phyloP scores from a whole-genome alignment of 53 echinoderm and acorn worm genomes.

The Temnopleurus reevesii region DNA sequence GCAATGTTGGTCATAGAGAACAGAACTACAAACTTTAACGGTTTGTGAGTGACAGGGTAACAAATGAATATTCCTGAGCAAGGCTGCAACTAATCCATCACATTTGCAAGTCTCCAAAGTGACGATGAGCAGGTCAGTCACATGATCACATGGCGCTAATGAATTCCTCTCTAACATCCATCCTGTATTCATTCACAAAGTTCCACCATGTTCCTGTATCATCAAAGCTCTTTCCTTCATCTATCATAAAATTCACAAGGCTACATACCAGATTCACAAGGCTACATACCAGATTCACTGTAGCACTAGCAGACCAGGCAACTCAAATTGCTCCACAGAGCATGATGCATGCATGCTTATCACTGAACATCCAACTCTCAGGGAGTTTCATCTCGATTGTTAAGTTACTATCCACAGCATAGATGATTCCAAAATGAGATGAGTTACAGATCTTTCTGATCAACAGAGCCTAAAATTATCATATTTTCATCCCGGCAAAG shows the following conservation, averaged over 20 bases:
- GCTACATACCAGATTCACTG: background rate
- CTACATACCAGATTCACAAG: background rate
- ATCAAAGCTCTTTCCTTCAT: background rate
- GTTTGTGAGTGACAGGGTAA: background rate
- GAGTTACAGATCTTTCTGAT: background rate
- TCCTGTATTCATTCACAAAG: background rate
- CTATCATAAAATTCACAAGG: background rate
- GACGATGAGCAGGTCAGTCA: background rate
- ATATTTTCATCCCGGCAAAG: constrained; percentile 1
- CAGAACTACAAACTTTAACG: background rate
- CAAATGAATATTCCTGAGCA: background rate
- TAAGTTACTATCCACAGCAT: too few species aligned
- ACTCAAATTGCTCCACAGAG: too few species aligned
- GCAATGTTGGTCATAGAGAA: background rate
- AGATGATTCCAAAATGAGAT: background rate
- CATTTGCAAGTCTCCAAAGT: background rate
- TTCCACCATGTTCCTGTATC: background rate
- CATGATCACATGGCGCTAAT: too few species aligned
- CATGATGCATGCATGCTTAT: too few species aligned
- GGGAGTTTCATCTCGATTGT: too few species aligned
- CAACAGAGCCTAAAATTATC: background rate
- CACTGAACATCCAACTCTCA: too few species aligned
- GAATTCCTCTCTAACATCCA: background rate
- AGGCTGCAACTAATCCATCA: background rate
- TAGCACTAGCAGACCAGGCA: background rate